Conservation (phyloP, 2,888 invertebrate species). For the Octonoba sinensis region DNA sequence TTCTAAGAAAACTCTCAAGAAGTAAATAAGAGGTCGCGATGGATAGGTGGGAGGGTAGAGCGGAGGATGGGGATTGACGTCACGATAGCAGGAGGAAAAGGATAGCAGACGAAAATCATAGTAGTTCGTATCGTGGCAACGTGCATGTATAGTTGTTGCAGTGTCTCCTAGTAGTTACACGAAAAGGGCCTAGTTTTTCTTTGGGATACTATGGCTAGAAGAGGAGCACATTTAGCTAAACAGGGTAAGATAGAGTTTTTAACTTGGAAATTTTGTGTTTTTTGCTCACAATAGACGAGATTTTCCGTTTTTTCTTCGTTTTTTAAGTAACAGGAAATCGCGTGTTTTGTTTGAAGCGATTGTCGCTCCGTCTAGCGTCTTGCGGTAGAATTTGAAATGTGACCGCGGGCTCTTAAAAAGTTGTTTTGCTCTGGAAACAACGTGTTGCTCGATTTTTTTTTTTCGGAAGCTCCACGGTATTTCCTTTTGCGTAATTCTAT, state of each 20-base stretch:
- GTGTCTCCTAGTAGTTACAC: not conserved
- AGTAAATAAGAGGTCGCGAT: conserved; percentile 12
- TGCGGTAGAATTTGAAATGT: conserved; percentile 23
- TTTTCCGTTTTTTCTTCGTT: no score
- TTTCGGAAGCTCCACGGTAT: no score
- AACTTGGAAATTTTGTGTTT: not conserved
- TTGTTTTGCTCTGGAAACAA: not conserved
- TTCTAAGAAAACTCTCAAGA: conserved; percentile 14
- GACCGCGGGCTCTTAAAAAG: conserved; percentile 14
- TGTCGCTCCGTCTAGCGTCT: conserved; percentile 29
- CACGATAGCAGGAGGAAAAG: conserved; percentile 41
- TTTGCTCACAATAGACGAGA: not conserved
- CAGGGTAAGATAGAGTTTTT: not conserved
- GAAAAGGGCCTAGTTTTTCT: not conserved
- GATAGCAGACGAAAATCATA: conserved; percentile 43
- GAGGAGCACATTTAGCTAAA: conserved; percentile 6
- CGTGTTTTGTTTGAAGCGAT: conserved; percentile 1
- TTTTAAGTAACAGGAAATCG: not conserved
- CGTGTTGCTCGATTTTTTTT: no score
- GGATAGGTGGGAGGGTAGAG: not conserved
- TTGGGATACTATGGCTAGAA: conserved; percentile 12
- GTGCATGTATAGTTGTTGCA: not conserved
- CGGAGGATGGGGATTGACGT: conserved; percentile 7
- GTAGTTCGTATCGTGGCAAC: conserved; percentile 13
- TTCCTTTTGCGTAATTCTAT: no score